phyloP scores from a whole-genome alignment of 2,888 invertebrate species.

The Pollenia labialis region DNA sequence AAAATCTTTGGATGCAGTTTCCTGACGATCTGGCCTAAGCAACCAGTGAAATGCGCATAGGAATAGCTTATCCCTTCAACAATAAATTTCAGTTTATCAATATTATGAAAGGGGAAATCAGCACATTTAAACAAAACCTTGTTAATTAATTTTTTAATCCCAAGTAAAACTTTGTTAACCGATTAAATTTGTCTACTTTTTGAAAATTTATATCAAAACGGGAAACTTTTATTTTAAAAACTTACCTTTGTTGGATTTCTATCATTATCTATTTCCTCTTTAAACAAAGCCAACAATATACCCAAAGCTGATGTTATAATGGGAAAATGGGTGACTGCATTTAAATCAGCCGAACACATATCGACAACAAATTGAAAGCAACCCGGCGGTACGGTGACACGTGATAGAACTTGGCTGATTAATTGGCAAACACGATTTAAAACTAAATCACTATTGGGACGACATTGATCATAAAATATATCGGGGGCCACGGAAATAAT shows the following conservation, averaged over 20 bases:
- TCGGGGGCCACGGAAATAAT: slow-evolving; percentile 87
- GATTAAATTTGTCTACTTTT: background rate
- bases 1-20: too few relatives aligned
- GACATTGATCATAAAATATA: slow-evolving; percentile 87
- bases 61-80: too few relatives aligned
- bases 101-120: too few relatives aligned
- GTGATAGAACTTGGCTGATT: slow-evolving; percentile 91
- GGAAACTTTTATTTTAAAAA: background rate
- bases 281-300: slow-evolving; percentile 86
- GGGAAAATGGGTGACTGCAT: slow-evolving; percentile 88
- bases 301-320: slow-evolving; percentile 88
- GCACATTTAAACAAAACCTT: too few relatives aligned
- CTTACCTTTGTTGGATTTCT: slow-evolving; percentile 82
- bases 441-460: slow-evolving; percentile 89
- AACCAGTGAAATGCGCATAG: too few relatives aligned
- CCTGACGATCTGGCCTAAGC: too few relatives aligned
- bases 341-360: slow-evolving; percentile 87
- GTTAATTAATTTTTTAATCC: too few relatives aligned
- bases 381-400: slow-evolving; percentile 90
- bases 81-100: too few relatives aligned
- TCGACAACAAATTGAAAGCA: slow-evolving; percentile 88
- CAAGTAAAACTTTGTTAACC: too few relatives aligned
- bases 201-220: background rate
- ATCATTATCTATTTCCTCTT: slow-evolving; percentile 84
- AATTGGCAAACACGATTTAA: slow-evolving; percentile 89